phyloP scores from a whole-genome alignment of 1,140 invertebrate genomes.

The Cydia fagiglandana region DNA sequence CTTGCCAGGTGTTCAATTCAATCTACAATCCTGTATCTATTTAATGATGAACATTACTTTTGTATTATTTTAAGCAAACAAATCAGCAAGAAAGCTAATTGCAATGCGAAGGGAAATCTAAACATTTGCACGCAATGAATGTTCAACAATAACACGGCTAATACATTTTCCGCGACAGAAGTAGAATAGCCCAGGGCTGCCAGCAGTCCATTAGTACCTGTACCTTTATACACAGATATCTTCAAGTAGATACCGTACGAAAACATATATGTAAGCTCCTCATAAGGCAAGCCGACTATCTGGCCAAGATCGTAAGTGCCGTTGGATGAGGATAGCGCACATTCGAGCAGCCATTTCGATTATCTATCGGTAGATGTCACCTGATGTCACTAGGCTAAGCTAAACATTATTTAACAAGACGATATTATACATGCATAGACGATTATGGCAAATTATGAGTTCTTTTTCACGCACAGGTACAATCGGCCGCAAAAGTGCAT shows the following conservation, averaged over 20 bases:
- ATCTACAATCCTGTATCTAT: too few species aligned
- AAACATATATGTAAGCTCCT: neutral
- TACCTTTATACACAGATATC: conserved; percentile 6
- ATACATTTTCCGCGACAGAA: conserved; percentile 10
- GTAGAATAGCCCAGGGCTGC: conserved; percentile 8
- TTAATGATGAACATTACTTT: too few species aligned
- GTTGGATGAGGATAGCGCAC: too few species aligned
- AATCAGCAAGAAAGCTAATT: conserved; percentile 22
- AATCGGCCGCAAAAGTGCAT: too few species aligned
- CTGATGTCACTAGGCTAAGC: too few species aligned
- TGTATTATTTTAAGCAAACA: neutral
- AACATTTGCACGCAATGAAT: conserved; percentile 9
- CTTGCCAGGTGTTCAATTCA: too few species aligned
- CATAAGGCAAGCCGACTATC: neutral
- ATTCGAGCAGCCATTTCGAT: too few species aligned
- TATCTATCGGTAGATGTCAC: too few species aligned
- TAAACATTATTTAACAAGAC: too few species aligned
- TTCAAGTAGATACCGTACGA: neutral
- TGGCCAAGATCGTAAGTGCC: neutral
- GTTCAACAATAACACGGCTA: conserved; percentile 10
- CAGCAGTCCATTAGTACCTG: conserved; percentile 10
- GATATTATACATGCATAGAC: too few species aligned
- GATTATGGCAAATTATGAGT: too few species aligned
- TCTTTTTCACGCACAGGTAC: too few species aligned
- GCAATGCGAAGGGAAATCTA: neutral